Conservation (phyloP, 2,888 invertebrate genomes). For the Branchellion lobata region DNA sequence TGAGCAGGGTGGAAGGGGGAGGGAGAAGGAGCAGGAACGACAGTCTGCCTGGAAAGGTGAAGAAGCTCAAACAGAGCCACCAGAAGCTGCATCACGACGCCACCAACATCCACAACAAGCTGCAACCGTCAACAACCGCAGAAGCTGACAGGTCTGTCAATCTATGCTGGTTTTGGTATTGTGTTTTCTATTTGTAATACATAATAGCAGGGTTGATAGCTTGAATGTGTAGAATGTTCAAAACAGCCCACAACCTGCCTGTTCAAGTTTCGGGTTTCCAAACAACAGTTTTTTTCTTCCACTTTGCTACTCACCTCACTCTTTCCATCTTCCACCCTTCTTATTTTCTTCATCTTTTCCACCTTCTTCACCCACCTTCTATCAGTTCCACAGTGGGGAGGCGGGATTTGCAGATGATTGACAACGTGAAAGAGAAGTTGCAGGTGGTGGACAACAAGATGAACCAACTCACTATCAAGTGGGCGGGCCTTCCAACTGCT, state of each 20-base stretch:
- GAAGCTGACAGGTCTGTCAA: too few species aligned
- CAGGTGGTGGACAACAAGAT: conserved; percentile 56
- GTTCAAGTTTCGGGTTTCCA: too few species aligned
- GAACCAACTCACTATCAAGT: conserved; percentile 55
- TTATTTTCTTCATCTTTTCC: too few species aligned
- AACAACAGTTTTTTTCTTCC: too few species aligned
- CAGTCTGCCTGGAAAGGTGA: not conserved
- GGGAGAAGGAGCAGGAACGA: not conserved
- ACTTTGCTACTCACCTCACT: too few species aligned
- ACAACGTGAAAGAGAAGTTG: conserved; percentile 55
- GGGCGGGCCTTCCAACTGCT: conserved; percentile 51
- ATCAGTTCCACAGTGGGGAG: conserved; percentile 53
- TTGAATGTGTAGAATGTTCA: too few species aligned
- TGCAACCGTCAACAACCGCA: too few species aligned
- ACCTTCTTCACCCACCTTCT: not conserved
- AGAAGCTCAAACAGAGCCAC: not conserved
- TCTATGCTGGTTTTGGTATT: too few species aligned
- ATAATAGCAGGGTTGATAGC: too few species aligned
- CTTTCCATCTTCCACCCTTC: too few species aligned
- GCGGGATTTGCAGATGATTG: conserved; percentile 55
- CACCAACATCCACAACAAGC: not conserved
- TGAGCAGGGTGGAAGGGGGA: not conserved
- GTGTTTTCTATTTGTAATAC: too few species aligned
- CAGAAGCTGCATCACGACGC: conserved; percentile 2
- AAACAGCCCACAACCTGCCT: too few species aligned